Evolutionary conservation across 1,140 invertebrate genomes (phyloP).

Genomic region (Papilio glaucus): DNA sequence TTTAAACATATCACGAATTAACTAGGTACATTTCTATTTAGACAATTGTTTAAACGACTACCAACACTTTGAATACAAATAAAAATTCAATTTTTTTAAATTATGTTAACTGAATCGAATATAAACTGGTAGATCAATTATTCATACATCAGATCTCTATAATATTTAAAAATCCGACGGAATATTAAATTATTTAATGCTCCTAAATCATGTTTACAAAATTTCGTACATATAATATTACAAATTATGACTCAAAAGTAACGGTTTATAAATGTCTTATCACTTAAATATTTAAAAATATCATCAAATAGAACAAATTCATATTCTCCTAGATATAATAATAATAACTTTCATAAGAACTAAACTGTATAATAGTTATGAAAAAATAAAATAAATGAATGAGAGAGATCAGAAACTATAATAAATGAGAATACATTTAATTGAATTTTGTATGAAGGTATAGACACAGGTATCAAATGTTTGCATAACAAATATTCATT

Average conservation of each 20-base stretch:
- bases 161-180: background rate
- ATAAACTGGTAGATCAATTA: no score
- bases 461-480: no score
- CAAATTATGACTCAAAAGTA: background rate
- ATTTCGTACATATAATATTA: background rate
- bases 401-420: background rate
- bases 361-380: background rate
- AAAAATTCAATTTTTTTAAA: background rate
- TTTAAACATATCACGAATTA: slow-evolving; percentile 4
- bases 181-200: background rate
- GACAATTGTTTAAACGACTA: background rate
- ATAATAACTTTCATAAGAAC: slow-evolving; percentile 10
- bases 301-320: slow-evolving; percentile 3
- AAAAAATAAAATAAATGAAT: background rate
- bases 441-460: no score
- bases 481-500: no score
- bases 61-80: background rate
- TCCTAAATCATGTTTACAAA: background rate
- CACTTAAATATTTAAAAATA: slow-evolving; percentile 1
- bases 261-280: background rate
- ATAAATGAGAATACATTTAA: background rate
- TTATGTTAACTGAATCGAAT: background rate
- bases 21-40: slow-evolving; percentile 3
- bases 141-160: background rate
- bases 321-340: background rate